Conservation (phyloP, 2,888 invertebrate genomes). For the Gymnoscelis rufifasciata region DNA sequence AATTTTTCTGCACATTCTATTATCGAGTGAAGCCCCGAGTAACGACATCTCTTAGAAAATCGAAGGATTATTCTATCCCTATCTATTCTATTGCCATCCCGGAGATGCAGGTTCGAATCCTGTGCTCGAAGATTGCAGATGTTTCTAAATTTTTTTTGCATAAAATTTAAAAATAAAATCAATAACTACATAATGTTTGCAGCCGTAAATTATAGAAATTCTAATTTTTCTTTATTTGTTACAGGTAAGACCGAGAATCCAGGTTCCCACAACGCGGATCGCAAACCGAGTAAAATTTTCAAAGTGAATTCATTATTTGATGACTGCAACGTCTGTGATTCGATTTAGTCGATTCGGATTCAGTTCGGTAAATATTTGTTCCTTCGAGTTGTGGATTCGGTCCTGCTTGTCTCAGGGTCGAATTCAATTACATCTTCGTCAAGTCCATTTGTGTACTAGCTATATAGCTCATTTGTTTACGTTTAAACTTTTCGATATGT, state of each 20-base stretch:
- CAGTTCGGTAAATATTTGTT: conserved; percentile 17
- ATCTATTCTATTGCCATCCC: too few species aligned
- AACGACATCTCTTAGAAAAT: too few species aligned
- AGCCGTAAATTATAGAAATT: too few species aligned
- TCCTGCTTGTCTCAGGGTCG: conserved; percentile 10
- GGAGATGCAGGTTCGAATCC: too few species aligned
- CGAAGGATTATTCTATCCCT: too few species aligned
- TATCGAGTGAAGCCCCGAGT: too few species aligned
- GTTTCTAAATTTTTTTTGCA: too few species aligned
- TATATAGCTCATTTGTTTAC: neutral
- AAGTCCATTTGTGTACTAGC: neutral
- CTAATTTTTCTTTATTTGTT: conserved; percentile 13
- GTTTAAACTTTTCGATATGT: too few species aligned
- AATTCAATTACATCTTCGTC: conserved; percentile 8
- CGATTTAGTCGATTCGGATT: conserved; percentile 6
- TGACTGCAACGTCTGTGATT: conserved; percentile 16
- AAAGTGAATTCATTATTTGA: conserved; percentile 17
- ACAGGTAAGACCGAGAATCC: conserved; percentile 13
- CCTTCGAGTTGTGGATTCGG: conserved; percentile 6
- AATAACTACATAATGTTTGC: too few species aligned
- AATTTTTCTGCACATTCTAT: too few species aligned
- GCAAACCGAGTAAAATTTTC: conserved; percentile 2
- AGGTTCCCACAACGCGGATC: neutral
- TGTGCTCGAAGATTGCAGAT: too few species aligned
- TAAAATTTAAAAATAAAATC: too few species aligned